Evolutionary conservation across 1,140 invertebrate genomes (phyloP).

Genomic region (Drosophila punjabiensis): DNA sequence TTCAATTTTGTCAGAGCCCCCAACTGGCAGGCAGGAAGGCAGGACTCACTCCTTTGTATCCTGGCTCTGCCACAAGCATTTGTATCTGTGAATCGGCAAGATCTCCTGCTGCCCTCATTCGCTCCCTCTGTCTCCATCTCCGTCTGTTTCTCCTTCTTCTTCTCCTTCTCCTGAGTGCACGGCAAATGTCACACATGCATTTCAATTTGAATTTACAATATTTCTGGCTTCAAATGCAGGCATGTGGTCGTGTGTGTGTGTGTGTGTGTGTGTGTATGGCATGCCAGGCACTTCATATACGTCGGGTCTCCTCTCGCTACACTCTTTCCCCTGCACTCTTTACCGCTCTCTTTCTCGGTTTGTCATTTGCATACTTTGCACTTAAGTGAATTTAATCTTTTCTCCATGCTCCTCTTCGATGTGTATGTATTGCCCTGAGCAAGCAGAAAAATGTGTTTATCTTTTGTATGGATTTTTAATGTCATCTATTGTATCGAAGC

Average conservation of each 20-base stretch:
- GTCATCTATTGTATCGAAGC: constrained; percentile 46
- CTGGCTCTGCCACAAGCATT: constrained; percentile 37
- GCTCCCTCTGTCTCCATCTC: neutral
- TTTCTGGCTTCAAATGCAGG: constrained; percentile 59
- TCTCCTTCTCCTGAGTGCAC: constrained; percentile 19
- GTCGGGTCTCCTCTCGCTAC: constrained; percentile 14
- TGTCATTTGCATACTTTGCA: constrained; percentile 77
- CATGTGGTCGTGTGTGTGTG: constrained; percentile 17
- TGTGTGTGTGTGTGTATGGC: constrained; percentile 3
- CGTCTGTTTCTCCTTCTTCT: neutral
- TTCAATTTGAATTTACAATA: constrained; percentile 73
- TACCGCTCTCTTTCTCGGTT: constrained; percentile 15
- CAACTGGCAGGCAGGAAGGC: constrained; percentile 1
- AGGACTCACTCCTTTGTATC: constrained; percentile 36
- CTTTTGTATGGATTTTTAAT: constrained; percentile 63
- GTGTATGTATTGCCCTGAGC: constrained; percentile 39
- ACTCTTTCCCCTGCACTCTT: neutral
- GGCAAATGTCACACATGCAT: constrained; percentile 59
- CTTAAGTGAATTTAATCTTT: constrained; percentile 73
- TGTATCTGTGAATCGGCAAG: constrained; percentile 39
- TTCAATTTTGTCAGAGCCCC: constrained; percentile 47
- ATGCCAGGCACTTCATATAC: constrained; percentile 50
- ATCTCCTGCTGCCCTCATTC: constrained; percentile 16
- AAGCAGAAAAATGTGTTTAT: constrained; percentile 65
- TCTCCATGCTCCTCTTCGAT: constrained; percentile 45